Conservation (phyloP, 2,888 invertebrate species). For the Macropis europaea region DNA sequence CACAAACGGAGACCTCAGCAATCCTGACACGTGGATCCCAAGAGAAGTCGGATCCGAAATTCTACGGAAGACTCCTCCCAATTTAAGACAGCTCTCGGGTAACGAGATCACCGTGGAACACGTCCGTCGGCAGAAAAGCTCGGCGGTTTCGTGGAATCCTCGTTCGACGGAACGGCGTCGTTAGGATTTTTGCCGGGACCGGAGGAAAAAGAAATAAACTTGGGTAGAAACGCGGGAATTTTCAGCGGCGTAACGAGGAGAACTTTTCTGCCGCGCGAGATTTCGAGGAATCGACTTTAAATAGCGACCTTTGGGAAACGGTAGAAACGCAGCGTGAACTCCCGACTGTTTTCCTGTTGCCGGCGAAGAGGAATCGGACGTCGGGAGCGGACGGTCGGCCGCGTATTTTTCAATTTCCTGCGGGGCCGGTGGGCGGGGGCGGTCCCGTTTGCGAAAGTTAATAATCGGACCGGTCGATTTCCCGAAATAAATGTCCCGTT, state of each 20-base stretch:
- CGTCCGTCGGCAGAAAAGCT: too few relatives aligned
- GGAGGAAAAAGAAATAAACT: background rate
- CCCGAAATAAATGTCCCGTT: conserved; percentile 49
- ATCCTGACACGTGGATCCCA: too few relatives aligned
- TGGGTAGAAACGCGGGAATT: background rate
- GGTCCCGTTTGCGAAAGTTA: conserved; percentile 33
- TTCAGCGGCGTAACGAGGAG: background rate
- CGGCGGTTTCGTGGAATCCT: background rate
- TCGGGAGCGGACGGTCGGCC: background rate
- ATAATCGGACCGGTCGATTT: conserved; percentile 39
- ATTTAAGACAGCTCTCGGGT: too few relatives aligned
- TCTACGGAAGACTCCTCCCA: too few relatives aligned
- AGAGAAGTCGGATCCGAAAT: too few relatives aligned
- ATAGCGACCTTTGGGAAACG: too few relatives aligned
- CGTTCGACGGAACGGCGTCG: conserved; percentile 2
- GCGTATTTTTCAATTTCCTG: conserved; percentile 42
- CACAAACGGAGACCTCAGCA: too few relatives aligned
- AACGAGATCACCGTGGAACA: too few relatives aligned
- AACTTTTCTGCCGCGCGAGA: background rate
- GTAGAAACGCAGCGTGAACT: too few relatives aligned
- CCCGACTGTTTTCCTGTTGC: too few relatives aligned
- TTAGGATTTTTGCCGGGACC: conserved; percentile 2
- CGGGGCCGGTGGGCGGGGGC: too few relatives aligned
- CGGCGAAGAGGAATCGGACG: conserved; percentile 7
- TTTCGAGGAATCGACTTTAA: background rate